These are phyloP conservation scores for Lucifuga dentata DNA, from an alignment of 2,113 vertebrate genomes.

Conservation along the genomic window DNA sequence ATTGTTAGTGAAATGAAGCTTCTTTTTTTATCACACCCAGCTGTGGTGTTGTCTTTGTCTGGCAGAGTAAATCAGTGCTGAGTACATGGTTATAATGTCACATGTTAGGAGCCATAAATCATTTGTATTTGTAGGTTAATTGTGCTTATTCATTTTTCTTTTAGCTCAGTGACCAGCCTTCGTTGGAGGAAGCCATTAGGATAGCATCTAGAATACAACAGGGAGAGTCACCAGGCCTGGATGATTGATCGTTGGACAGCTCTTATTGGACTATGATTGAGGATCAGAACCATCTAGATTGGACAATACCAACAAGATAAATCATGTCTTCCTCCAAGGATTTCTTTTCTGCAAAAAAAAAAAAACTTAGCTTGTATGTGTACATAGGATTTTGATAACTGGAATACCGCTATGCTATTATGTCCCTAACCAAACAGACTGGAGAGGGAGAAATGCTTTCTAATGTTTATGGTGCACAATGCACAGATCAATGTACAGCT, in stretches of 20 bases:
- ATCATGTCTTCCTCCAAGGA: slow-evolving; percentile 67
- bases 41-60: slow-evolving; percentile 8
- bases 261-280: slow-evolving; percentile 45
- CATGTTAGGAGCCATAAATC: neutral
- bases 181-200: slow-evolving; percentile 98
- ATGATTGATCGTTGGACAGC: slow-evolving; percentile 85
- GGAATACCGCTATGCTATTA: slow-evolving; percentile 81
- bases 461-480: slow-evolving; percentile 71
- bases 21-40: neutral
- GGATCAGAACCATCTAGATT: slow-evolving; percentile 41
- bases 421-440: slow-evolving; percentile 66
- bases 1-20: slow-evolving; percentile 25
- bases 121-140: neutral
- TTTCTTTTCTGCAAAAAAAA: slow-evolving; percentile 44
- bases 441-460: slow-evolving; percentile 51
- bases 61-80: slow-evolving; percentile 7
- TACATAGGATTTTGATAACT: slow-evolving; percentile 87
- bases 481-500: slow-evolving; percentile 75
- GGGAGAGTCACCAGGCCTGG: slow-evolving; percentile 95
- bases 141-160: slow-evolving; percentile 24
- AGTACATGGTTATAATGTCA: neutral
- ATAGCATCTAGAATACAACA: slow-evolving; percentile 99
- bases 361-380: slow-evolving; percentile 75
- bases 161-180: slow-evolving; percentile 96
- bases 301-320: slow-evolving; percentile 44